Base-by-base conservation (phyloP, 2,797 vertebrate genomes). In the Lateolabrax maculatus region DNA sequence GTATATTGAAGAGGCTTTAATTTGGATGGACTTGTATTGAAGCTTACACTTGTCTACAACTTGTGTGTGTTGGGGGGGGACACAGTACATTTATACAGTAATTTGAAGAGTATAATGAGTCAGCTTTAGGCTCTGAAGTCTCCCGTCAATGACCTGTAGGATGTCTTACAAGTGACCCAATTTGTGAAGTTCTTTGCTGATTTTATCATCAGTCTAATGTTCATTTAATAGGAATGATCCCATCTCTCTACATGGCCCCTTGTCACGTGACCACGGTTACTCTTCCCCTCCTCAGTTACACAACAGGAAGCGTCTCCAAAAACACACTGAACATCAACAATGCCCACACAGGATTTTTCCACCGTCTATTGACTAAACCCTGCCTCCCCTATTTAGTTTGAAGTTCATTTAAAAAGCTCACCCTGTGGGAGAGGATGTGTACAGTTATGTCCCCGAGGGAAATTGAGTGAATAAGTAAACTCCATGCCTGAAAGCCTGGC, bases 271-370 rank as follows among this genome's bases (percentile, higher is more conserved):
- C 27, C 12, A 1, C n/a, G 3, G 21, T 27, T 36, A 46, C 31
- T 16, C 56, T 56, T 36, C 60, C 41, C 39, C 62, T 74, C 75
- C 25, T 34, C 66, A 34, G 51, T 90, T 84, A 62, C 43, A 34
- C 62, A 90, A 88, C 87, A 87, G 89, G 86, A 90, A 80, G 63
- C 10, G 44, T 61, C 66, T 86, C 79, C 43, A 55, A 36, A 72
- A 87, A 80, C 83, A 58, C 62, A 66, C 74, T 68, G 11, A n/a
- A 60, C 68, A 81, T 75, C 76, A 58, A 70, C 76, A 64, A 36
- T 16, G 39, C 69, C 51, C 67, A 57, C 62, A 44, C 13, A 9
- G 70, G 53, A 66, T 72, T 64, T 89, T 89, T 85, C 77, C 44
- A 75, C 77, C 73, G 23, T 57, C 31, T 89, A 83, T 86, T 88